A percentile compares a stretch with the other conserved stretches of the same genome.
phyloP scores from a whole-genome alignment of 2,113 vertebrate species.

The Phaetusa simplex region DNA sequence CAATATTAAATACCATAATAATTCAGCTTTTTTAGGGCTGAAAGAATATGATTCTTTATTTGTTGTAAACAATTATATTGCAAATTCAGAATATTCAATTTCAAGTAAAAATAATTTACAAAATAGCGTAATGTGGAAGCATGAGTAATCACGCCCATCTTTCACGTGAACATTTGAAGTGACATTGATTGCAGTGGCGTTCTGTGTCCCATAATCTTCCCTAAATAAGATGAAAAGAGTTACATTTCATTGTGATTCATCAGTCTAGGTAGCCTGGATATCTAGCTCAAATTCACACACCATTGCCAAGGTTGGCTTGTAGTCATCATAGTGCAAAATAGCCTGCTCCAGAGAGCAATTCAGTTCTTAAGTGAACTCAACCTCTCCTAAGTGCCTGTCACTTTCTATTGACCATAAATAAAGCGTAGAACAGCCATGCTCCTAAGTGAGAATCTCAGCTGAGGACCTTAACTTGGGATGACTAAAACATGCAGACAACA shows the following conservation, averaged over 20 bases:
- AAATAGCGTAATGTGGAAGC: not conserved
- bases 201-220: not conserved
- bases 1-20: not conserved
- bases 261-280: not conserved
- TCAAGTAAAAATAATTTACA: not conserved
- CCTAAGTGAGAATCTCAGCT: not conserved
- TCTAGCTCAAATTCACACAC: not conserved
- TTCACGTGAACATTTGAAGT: conserved; percentile 9
- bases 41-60: not conserved
- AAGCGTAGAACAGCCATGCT: not conserved
- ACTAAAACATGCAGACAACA: not conserved
- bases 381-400: not conserved
- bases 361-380: not conserved
- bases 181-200: conserved; percentile 2
- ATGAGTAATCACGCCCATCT: not conserved
- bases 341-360: not conserved
- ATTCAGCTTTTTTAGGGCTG: not conserved
- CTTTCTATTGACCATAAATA: not conserved
- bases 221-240: not conserved
- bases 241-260: not conserved
- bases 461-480: not conserved
- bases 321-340: not conserved
- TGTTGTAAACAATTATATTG: not conserved
- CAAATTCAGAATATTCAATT: not conserved
- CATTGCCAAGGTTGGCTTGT: not conserved